Evolutionary conservation across 2,888 invertebrate species (phyloP), one percentile per base, ranked within the genome.

Genomic region (Synanthedon tipuliformis): DNA sequence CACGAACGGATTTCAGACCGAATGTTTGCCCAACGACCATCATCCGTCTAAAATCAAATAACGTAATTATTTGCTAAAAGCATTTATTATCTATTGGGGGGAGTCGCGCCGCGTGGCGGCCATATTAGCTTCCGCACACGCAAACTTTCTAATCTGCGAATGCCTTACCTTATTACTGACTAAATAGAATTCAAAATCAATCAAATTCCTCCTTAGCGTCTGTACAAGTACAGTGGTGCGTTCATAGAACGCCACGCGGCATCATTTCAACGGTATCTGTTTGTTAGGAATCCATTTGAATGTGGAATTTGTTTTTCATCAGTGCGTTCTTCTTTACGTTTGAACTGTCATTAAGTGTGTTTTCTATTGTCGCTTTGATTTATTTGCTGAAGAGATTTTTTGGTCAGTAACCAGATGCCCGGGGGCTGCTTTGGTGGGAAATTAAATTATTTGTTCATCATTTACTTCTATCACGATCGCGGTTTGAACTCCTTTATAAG

Each of bases 1-100:
- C 83, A 83, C 81, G 81, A 72, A 70, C 66, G 69, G 58, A 60
- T 61, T 60, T 59, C 60, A 64, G 56, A 59, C 65, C 65, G 61
- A 69, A 71, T 82, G 71, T 85, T 81, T 82, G 69, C 77, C 41
- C 64, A 67, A 65, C 78, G 70, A 83, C 85, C 85, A 83, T 83
- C 82, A 84, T 82, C 84, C 78, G 69, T 82, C 81, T 75, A 79
- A 83, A 81, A 84, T 84, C 84, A 84, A 86, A 84, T 75, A 85
- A 79, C 73, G 82, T 79, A 81, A 83, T 83, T 85, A 86, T 85
- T 86, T 85, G 84, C 78, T 73, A 71, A 84, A 84, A 81, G 81
- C 77, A 84, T 86, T 84, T 84, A 80, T 80, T 82, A 80, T 83
- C 81, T 75, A 76, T 69, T 68, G 75, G 74, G 74, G 77, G 77